Conservation (phyloP, 2,888 invertebrate genomes). For the Biston stratarius region DNA sequence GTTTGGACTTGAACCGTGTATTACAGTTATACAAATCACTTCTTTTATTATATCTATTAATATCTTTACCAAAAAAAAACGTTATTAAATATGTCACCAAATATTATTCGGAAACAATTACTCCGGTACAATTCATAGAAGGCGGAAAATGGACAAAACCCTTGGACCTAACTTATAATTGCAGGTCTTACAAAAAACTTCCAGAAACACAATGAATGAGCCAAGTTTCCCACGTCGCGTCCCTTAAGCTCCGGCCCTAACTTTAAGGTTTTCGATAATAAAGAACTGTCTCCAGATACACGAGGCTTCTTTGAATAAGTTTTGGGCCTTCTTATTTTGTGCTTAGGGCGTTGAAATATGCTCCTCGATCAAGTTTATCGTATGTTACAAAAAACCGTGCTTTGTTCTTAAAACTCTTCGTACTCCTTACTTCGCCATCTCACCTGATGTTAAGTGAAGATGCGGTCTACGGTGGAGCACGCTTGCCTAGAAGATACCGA, state of each 20-base stretch:
- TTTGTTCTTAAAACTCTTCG: too few relatives aligned
- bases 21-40: too few relatives aligned
- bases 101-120: neutral
- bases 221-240: constrained; percentile 13
- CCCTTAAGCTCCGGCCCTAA: constrained; percentile 10
- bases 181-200: constrained; percentile 11
- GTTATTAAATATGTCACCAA: too few relatives aligned
- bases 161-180: constrained; percentile 11
- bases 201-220: constrained; percentile 13
- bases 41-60: too few relatives aligned
- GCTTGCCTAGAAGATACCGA: too few relatives aligned
- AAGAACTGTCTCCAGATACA: constrained; percentile 31
- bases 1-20: too few relatives aligned
- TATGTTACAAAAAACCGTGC: constrained; percentile 24
- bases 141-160: neutral
- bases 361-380: constrained; percentile 21
- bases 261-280: constrained; percentile 33
- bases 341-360: constrained; percentile 28
- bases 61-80: too few relatives aligned
- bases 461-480: too few relatives aligned
- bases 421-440: too few relatives aligned
- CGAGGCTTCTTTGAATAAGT: constrained; percentile 35
- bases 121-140: neutral
- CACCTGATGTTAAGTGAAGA: too few relatives aligned
- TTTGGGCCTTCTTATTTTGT: constrained; percentile 22